Evolutionary conservation across 2,797 vertebrate genomes (phyloP).

Genomic region (Ibycter americanus): DNA sequence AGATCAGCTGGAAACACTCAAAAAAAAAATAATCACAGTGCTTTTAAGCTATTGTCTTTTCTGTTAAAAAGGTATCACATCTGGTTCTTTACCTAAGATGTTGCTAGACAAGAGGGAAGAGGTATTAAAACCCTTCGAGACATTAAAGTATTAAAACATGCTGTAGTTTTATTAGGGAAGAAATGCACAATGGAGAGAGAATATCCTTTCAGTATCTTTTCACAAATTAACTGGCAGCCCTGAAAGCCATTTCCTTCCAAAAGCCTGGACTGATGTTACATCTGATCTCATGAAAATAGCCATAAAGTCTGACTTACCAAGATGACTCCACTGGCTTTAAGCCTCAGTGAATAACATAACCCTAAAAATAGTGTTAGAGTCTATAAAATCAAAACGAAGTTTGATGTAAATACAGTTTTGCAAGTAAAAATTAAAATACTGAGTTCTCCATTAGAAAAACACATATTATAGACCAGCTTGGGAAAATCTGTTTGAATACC

Average conservation of each 20-base stretch:
- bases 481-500: slow-evolving; percentile 8
- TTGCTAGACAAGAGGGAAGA: neutral
- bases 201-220: slow-evolving; percentile 11
- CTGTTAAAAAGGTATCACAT: neutral
- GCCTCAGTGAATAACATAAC: slow-evolving; percentile 25
- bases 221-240: slow-evolving; percentile 34
- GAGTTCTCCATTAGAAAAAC: slow-evolving; percentile 20
- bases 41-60: neutral
- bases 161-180: neutral
- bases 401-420: slow-evolving; percentile 16
- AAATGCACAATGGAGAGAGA: neutral
- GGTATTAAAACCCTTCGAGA: slow-evolving; percentile 19
- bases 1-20: slow-evolving; percentile 13
- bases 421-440: slow-evolving; percentile 20
- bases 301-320: slow-evolving; percentile 36
- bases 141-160: slow-evolving; percentile 9
- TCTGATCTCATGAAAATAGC: slow-evolving; percentile 41
- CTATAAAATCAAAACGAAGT: slow-evolving; percentile 39
- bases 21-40: neutral
- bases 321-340: slow-evolving; percentile 21
- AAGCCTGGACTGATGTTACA: slow-evolving; percentile 4
- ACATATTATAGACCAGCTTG: neutral
- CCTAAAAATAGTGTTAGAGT: slow-evolving; percentile 17
- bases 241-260: slow-evolving; percentile 34
- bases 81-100: neutral